Conservation (phyloP, 2,797 vertebrate species). For the Peromyscus nudipes region DNA sequence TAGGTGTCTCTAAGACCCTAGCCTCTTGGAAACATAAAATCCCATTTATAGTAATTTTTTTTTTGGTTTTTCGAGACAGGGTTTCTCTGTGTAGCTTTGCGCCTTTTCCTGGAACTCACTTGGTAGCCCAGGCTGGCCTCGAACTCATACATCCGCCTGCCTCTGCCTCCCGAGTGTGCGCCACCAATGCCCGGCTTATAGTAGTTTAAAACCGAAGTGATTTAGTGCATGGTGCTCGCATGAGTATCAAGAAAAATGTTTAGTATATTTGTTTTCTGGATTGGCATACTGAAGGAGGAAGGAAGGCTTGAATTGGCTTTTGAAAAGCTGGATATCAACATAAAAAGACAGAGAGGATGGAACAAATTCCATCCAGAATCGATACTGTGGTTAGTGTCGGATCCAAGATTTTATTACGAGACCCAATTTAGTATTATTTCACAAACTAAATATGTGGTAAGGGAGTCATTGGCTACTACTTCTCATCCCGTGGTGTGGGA, state of each 20-base stretch:
- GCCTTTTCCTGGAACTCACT: too few species aligned
- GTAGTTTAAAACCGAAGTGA: neutral
- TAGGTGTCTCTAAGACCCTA: neutral
- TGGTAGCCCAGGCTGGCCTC: too few species aligned
- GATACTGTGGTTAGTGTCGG: neutral
- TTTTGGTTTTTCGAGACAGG: too few species aligned
- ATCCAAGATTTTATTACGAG: neutral
- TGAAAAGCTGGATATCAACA: constrained; percentile 30
- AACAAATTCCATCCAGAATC: neutral
- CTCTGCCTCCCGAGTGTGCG: too few species aligned
- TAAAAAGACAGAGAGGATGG: neutral
- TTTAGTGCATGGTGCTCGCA: neutral
- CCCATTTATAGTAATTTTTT: neutral
- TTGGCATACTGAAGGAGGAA: neutral
- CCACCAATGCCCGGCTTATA: too few species aligned
- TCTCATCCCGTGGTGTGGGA: neutral
- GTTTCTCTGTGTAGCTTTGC: too few species aligned
- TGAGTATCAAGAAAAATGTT: neutral
- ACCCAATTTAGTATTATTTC: neutral
- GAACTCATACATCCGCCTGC: too few species aligned
- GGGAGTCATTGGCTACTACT: neutral
- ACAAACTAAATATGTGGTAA: neutral
- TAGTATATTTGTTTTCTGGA: neutral
- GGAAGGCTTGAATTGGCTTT: neutral
- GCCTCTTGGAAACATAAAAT: neutral